Conservation (phyloP, 92 coral and sea anemone genomes). For the Heteractis magnifica region DNA sequence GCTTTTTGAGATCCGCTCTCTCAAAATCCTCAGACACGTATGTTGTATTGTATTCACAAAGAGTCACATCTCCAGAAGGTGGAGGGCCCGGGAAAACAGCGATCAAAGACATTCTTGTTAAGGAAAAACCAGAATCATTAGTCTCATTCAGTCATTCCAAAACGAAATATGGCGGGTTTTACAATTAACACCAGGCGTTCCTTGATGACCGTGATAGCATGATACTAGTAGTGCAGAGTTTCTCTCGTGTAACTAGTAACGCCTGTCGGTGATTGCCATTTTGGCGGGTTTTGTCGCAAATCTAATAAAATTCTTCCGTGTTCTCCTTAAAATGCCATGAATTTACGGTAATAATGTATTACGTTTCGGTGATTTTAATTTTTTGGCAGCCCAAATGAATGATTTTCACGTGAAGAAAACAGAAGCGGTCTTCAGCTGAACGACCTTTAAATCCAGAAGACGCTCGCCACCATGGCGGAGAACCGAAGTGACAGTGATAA, state of each 20-base stretch:
- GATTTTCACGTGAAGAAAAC: too few relatives aligned
- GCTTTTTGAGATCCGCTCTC: conserved; percentile 68
- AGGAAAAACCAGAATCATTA: not conserved
- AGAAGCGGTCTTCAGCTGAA: too few relatives aligned
- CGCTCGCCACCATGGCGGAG: not conserved
- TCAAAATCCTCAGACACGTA: conserved; percentile 62
- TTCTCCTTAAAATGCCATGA: not conserved
- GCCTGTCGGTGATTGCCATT: conserved; percentile 20
- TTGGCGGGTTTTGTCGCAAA: conserved; percentile 11
- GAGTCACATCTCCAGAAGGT: conserved; percentile 61
- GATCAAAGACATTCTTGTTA: conserved; percentile 59
- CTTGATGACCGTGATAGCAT: not conserved
- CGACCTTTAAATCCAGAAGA: not conserved
- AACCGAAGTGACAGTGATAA: not conserved
- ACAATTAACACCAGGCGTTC: conserved; percentile 33
- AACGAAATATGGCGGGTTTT: conserved; percentile 32
- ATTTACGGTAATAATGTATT: not conserved
- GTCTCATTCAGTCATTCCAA: not conserved
- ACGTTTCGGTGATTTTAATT: not conserved
- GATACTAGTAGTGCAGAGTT: conserved; percentile 8
- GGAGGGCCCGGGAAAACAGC: conserved; percentile 84
- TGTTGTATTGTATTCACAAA: conserved; percentile 80
- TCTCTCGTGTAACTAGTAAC: not conserved
- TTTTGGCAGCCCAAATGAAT: not conserved
- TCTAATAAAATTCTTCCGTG: not conserved